phyloP scores from a whole-genome alignment of 2,113 vertebrate genomes.

The Microcebus ravelobensis region DNA sequence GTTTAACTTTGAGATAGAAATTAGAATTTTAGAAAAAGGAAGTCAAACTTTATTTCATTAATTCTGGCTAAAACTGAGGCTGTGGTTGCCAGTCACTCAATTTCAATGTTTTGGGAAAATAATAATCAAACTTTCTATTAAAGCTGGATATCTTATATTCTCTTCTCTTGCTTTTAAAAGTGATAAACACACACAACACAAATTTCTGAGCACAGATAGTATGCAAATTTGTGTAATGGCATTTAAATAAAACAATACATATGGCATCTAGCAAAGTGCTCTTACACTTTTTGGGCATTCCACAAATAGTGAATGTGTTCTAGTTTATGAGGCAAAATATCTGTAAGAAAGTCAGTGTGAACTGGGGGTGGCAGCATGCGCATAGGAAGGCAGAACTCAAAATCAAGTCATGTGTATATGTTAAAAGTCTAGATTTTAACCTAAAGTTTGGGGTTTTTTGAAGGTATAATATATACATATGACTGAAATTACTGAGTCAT shows the following conservation, averaged over 20 bases:
- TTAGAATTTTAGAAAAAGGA: neutral
- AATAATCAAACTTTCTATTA: neutral
- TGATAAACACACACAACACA: neutral
- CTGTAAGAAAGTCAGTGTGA: neutral
- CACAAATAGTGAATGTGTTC: neutral
- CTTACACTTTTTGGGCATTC: neutral
- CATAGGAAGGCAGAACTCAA: neutral
- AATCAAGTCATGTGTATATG: neutral
- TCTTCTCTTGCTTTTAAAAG: neutral
- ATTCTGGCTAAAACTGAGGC: neutral
- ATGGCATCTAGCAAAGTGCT: neutral
- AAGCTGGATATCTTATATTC: neutral
- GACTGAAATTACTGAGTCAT: neutral
- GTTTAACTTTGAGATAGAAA: neutral
- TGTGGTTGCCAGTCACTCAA: neutral
- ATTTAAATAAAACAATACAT: neutral
- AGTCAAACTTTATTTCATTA: neutral
- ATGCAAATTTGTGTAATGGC: neutral
- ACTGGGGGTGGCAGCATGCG: neutral
- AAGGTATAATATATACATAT: neutral
- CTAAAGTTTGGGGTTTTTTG: neutral
- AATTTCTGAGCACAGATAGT: neutral
- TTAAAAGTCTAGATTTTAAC: neutral
- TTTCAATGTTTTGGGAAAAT: constrained; percentile 6
- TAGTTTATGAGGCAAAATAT: neutral